Base-by-base conservation (phyloP, 92 coral and sea anemone species). In the Paragorgia papillata region DNA sequence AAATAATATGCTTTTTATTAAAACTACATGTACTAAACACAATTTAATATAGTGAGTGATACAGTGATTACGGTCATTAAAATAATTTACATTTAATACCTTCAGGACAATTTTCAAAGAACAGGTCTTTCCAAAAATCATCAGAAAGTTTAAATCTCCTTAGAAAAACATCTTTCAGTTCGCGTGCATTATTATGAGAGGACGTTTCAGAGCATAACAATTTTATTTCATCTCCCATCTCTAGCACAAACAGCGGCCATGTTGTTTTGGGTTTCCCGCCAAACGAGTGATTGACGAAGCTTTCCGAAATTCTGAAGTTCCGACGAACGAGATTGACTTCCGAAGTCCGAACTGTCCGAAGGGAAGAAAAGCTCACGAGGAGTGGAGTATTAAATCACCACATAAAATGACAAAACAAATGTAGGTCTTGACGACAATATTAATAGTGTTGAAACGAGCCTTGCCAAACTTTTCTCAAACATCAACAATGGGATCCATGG, bases 241-340 rank as follows among this genome's bases (percentile, higher is more conserved):
- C 33, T 84, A 71, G 76, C 19, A 66, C 77, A 49, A 34, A 46
- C 68, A 2, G 79, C 88, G 83, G 87, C 89, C 91, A 84, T 84
- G 73, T 84, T 89, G 90, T 54, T 83, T 83, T 83, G 75, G 74
- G 79, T 65, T 87, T 90, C 88, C 85, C 85, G 91, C 91, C 96
- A 86, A 9, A 25, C 18, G 57, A 60, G 79, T 53, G 67, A 68
- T 0, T 31, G 28, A 24, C 77, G 56, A 33, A 65, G 67, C 20
- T 68, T 76, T 25, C 55, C 31, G 31, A 79, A 57, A 25, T 75
- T 63, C 74, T 66, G 58, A 18, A 54, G 53, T 3, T 77, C 62
- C 39, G n/a, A n/a, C 62, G 31, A n/a, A 62, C n/a, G 0, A 74
- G 82, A 50, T 63, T 77, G 44, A 77, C 55, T 35, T 73, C 50